Evolutionary conservation across 1,140 invertebrate genomes (phyloP), one percentile per base, ranked within the genome.

Genomic region (Diachasmimorpha longicaudata): DNA sequence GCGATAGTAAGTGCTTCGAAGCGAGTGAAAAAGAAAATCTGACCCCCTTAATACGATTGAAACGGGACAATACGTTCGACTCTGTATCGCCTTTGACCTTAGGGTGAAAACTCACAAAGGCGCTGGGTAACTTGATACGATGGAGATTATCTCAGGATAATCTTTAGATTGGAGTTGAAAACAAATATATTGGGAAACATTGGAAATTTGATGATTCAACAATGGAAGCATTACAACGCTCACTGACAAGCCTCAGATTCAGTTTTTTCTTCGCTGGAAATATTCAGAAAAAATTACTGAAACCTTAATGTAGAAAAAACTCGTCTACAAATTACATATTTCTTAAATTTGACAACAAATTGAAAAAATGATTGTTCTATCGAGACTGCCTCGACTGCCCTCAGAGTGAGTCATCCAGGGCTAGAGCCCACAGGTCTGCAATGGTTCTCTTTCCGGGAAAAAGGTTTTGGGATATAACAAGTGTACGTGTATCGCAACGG

Each of bases 11-110:
- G 44, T 37, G 44, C 46, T 63, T 21, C 42, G 42, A 44, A 13
- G n/a, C 14, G 68, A 58, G 39, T 14, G 72, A 69, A 55, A 69
- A 44, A 31, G 23, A 63, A 76, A 63, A 76, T 76, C 48, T 72
- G 75, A 63, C 48, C 19, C 37, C 36, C 37, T 44, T 75, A 76
- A 79, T 76, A 72, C 72, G 75, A 79, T 76, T 79, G 72, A 72
- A 76, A 21, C 68, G 69, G 71, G 37, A 76, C 71, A 74, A 72
- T 78, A 71, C 36, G 16, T 42, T 31, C n/a, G 25, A 73, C 21
- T 48, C 37, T 48, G 58, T 39, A 52, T 52, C 16, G n/a, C 37
- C 55, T 74, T 74, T 31, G 36, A 44, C 9, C 58, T n/a, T 74
- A 25, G 66, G 21, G 42, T 19, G 19, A 31, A 31, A 63, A 25